These are phyloP conservation scores for Melangyna quadrimaculata DNA, from an alignment of 2,888 invertebrate genomes.

Conservation along the genomic window DNA sequence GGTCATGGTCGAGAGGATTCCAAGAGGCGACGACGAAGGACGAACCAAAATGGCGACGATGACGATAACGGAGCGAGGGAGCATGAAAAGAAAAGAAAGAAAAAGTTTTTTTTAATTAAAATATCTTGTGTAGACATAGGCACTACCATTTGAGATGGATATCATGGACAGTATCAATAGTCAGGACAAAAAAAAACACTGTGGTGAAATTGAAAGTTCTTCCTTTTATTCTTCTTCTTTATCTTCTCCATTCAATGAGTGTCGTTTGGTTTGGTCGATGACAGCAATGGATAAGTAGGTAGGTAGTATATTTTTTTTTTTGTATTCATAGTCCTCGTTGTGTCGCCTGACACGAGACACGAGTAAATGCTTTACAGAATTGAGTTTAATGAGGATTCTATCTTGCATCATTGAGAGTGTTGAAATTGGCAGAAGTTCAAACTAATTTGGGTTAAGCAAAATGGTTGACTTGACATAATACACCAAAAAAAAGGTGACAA, in stretches of 20 bases:
- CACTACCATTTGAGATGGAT: constrained; percentile 19
- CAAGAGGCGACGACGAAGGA: not conserved
- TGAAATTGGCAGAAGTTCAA: constrained; percentile 32
- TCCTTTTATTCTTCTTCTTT: not conserved
- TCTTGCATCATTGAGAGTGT: constrained; percentile 14
- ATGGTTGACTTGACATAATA: constrained; percentile 23
- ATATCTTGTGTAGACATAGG: constrained; percentile 21
- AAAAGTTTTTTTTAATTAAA: constrained; percentile 57
- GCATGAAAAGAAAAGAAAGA: constrained; percentile 31
- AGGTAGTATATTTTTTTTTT: not conserved
- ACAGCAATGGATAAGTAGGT: not conserved
- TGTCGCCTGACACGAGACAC: constrained; percentile 42
- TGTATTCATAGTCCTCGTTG: constrained; percentile 2
- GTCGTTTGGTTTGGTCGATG: not conserved
- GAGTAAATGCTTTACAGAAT: constrained; percentile 41
- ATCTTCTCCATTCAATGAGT: no score
- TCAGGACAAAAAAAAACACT: not conserved
- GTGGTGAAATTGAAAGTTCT: not conserved
- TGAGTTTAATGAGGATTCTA: constrained; percentile 31
- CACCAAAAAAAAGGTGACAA: constrained; percentile 22
- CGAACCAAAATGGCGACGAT: not conserved
- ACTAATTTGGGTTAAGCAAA: constrained; percentile 21
- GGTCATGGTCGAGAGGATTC: constrained; percentile 42
- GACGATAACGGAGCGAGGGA: constrained; percentile 18
- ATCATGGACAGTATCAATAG: constrained; percentile 19